Base-by-base conservation (phyloP, 37 sponge, comb jelly and placozoan species). In the Haliclona indistincta region DNA sequence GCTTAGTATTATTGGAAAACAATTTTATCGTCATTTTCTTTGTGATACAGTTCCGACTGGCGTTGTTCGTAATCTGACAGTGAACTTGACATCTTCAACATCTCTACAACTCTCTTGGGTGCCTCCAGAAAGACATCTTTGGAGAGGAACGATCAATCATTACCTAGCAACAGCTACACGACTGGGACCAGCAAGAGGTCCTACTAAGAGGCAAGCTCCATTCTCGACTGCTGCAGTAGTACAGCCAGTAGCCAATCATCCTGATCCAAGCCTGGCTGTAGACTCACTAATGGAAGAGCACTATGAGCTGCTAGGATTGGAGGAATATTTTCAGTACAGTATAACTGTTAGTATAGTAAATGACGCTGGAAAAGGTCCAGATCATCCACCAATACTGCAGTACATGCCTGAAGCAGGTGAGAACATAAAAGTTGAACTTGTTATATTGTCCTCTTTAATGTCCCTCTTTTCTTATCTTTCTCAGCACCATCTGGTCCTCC, bases 401-500 rank as follows among this genome's bases (percentile, higher is more conserved):
- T 7, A 6, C 13, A 58, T 58, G 60, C 60, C 60, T n/a, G 60
- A 58, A 58, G 60, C 60, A n/a, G 60, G 60, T 58, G 7, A 6
- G 60, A n/a, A n/a, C n/a, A n/a, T n/a, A n/a, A n/a, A n/a, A n/a
- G n/a, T n/a, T n/a, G n/a, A n/a, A n/a, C n/a, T n/a, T n/a, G n/a
- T n/a, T n/a, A n/a, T n/a, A n/a, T n/a, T n/a, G n/a, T n/a, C n/a
- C n/a, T n/a, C n/a, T n/a, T n/a, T 2, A 47, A 17, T 47, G 13
- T 47, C 13, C 13, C 49, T 17, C 49, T 47, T 47, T 47, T 17
- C 13, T 17, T 17, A 17, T 47, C 8, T 47, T 47, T 47, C 13
- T 17, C 62, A 79, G 80, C 70, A 56, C 80, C 80, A 44, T 38
- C 65, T 37, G 66, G 73, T 45, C 20, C 73, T 72, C 81, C 81